These are phyloP conservation scores for Panurus biarmicus DNA, from an alignment of 2,113 vertebrate genomes.

Conservation along the genomic window DNA sequence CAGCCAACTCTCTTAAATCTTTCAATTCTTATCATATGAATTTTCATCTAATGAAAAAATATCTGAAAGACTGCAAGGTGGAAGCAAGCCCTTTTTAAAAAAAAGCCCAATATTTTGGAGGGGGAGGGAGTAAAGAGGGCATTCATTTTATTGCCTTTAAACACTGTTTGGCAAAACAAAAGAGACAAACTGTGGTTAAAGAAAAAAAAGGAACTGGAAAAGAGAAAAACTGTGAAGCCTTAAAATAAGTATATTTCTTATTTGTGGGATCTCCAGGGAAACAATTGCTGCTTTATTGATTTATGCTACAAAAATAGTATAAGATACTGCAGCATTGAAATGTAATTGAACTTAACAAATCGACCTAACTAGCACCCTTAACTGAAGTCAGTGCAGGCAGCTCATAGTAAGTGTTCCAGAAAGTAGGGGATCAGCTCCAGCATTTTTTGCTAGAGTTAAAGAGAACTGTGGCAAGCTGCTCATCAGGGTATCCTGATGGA, in stretches of 20 bases:
- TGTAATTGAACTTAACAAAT: neutral
- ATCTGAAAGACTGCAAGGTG: neutral
- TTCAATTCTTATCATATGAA: neutral
- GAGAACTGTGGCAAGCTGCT: neutral
- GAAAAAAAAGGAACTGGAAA: neutral
- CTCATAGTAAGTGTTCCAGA: neutral
- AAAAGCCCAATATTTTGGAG: neutral
- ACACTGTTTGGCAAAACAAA: neutral
- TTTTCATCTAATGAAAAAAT: neutral
- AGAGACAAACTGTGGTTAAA: neutral
- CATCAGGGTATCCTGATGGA: neutral
- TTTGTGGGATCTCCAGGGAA: neutral
- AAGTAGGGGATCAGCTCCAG: neutral
- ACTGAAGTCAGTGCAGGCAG: neutral
- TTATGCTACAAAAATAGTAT: neutral
- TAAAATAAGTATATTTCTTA: neutral
- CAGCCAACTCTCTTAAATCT: neutral
- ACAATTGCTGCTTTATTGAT: neutral
- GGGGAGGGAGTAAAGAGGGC: fast-evolving
- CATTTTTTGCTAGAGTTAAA: neutral
- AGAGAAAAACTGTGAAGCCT: neutral
- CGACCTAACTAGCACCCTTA: neutral
- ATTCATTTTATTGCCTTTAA: neutral
- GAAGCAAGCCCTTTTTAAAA: neutral
- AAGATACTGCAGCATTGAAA: neutral